Evolutionary conservation across 2,113 vertebrate genomes (phyloP).

Genomic region (Ovibos moschatus): DNA sequence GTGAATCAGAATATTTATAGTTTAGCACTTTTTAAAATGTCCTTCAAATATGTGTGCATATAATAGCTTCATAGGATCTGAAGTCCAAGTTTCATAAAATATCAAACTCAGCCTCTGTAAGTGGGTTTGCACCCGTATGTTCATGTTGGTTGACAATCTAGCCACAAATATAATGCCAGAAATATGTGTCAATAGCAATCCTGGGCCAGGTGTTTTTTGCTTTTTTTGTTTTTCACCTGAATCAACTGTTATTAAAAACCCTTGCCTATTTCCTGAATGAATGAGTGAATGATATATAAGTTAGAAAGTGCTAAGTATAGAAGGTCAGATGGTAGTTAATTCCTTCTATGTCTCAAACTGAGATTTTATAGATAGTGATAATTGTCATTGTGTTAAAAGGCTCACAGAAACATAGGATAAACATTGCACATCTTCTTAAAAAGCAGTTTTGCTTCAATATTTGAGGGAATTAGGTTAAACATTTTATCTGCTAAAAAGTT

Average conservation of each 20-base stretch:
- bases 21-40: conserved; percentile 58
- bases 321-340: not conserved
- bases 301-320: not conserved
- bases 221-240: not conserved
- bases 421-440: not conserved
- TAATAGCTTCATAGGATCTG: conserved; percentile 33
- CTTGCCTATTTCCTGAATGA: not conserved
- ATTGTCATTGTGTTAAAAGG: not conserved
- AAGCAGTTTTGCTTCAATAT: not conserved
- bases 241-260: not conserved
- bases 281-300: not conserved
- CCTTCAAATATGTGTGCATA: conserved; percentile 56
- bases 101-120: not conserved
- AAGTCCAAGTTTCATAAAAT: conserved; percentile 34
- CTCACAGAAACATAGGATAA: not conserved
- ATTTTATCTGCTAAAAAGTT: not conserved
- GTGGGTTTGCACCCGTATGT: not conserved
- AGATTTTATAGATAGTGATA: not conserved
- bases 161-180: not conserved
- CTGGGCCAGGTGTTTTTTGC: not conserved
- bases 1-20: conserved; percentile 72
- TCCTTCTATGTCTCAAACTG: not conserved
- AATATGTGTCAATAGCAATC: not conserved
- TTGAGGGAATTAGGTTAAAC: not conserved
- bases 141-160: not conserved